Evolutionary conservation across 2,888 invertebrate genomes (phyloP), one percentile per base, ranked within the genome.

Genomic region (Leptinotarsa juncta): DNA sequence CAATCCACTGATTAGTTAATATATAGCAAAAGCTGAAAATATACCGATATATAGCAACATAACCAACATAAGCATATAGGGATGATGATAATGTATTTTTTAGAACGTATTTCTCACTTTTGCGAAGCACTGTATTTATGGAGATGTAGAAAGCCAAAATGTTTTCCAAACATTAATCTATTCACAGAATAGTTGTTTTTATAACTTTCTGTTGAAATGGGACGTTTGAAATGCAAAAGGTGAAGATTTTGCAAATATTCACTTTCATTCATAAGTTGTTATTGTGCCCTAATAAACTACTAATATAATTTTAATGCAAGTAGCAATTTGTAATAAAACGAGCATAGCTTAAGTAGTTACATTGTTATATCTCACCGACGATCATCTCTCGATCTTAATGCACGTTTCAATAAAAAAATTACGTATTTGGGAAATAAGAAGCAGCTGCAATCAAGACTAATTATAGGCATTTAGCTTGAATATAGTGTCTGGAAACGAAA

Each of bases 401-500:
- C 53, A 53, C 53, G 71, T 53, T 66, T 42, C n/a, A 55, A 53
- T 42, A 55, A 42, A 53, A 66, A 67, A 72, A 67, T 55, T 66
- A 73, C 42, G 65, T 73, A 70, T 73, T 73, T 65, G 57, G 57
- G 49, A 73, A 70, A 70, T 65, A 32, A 69, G 65, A 51, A 73
- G 65, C 70, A 55, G 65, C 73, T 70, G 69, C 69, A 69, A 70
- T 73, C 70, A 74, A 49, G 49, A 49, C 49, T 65, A 74, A 71
- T 71, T 65, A 71, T 68, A 71, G 65, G 48, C 71, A 74, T 74
- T 74, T 65, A 69, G 65, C 65, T 16, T 65, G 65, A 69, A 57
- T 71, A 65, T 68, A 71, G 49, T 60, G 65, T 69, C 74, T 75
- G 74, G 69, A 71, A 75, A 69, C 65, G 50, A 72, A 75, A 71